A percentile compares a stretch with the other conserved stretches of the same genome.
Evolutionary conservation across 2,888 invertebrate genomes (phyloP).

Genomic region (Athalia circularis): DNA sequence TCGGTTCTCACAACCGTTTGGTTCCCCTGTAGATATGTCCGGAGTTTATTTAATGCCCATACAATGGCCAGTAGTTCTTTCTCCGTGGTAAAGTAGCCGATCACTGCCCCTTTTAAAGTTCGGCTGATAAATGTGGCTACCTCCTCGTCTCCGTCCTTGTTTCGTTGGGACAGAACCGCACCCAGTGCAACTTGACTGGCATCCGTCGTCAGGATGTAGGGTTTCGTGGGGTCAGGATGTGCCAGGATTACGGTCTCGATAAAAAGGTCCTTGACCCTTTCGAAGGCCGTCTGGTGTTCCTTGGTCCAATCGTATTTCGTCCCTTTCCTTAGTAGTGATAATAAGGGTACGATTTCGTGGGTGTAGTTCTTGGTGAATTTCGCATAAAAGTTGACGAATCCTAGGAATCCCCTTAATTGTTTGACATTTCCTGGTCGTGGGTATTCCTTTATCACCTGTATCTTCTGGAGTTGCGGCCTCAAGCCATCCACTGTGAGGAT

Average conservation of each 20-base stretch:
- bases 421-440: conserved; percentile 51
- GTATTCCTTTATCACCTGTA: conserved; percentile 51
- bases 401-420: conserved; percentile 54
- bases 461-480: conserved; percentile 52
- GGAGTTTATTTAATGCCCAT: conserved; percentile 56
- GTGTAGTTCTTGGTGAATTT: conserved; percentile 50
- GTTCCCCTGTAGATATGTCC: conserved; percentile 55
- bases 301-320: not conserved
- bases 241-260: conserved; percentile 38
- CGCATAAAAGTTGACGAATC: too few species aligned
- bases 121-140: conserved; percentile 57
- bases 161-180: conserved; percentile 39
- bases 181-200: conserved; percentile 50
- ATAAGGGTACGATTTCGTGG: conserved; percentile 42
- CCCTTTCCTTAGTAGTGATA: conserved; percentile 49
- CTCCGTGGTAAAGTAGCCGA: conserved; percentile 56
- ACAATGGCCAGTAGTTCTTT: conserved; percentile 59
- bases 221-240: conserved; percentile 9
- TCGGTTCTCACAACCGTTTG: conserved; percentile 56
- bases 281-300: conserved; percentile 46
- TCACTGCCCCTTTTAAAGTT: conserved; percentile 52
- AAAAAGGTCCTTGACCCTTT: conserved; percentile 47
- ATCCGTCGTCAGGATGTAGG: conserved; percentile 41
- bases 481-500: conserved; percentile 52
- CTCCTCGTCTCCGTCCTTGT: conserved; percentile 22